Conservation (phyloP, 2,113 vertebrate genomes). For the Cebidichthys violaceus region DNA sequence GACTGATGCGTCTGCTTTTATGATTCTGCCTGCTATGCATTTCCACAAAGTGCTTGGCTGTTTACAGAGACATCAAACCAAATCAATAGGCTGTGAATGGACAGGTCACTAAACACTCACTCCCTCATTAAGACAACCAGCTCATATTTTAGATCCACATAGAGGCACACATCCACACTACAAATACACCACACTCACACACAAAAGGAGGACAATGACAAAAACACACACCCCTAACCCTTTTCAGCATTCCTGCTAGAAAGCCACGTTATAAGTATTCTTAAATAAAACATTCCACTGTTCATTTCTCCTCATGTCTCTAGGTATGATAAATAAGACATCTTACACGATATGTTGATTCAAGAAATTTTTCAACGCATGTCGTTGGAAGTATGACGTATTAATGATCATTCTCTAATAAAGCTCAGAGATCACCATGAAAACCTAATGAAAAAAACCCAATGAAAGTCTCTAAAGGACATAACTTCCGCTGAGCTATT, state of each 20-base stretch:
- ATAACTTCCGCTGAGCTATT: slow-evolving; percentile 28
- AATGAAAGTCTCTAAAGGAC: slow-evolving; percentile 41
- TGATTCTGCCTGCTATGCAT: slow-evolving; percentile 56
- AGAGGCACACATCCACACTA: slow-evolving; percentile 14
- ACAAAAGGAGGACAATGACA: slow-evolving; percentile 22
- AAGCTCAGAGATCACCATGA: slow-evolving; percentile 23
- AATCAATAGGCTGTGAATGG: slow-evolving; percentile 75
- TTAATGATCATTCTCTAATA: slow-evolving; percentile 35
- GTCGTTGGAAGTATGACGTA: slow-evolving; percentile 29
- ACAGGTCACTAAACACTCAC: slow-evolving; percentile 73
- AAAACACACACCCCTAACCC: not conserved
- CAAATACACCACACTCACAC: slow-evolving; percentile 14
- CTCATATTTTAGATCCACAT: slow-evolving; percentile 61
- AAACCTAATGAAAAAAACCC: not conserved
- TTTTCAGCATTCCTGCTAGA: slow-evolving; percentile 25
- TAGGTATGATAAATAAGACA: slow-evolving; percentile 40
- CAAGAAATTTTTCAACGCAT: slow-evolving; percentile 21
- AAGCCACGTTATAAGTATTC: slow-evolving; percentile 33
- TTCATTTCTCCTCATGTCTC: slow-evolving; percentile 13
- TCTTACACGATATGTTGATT: slow-evolving; percentile 41
- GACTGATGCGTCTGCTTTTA: slow-evolving; percentile 59
- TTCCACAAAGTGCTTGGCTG: slow-evolving; percentile 61
- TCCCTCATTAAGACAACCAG: slow-evolving; percentile 64
- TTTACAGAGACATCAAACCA: slow-evolving; percentile 73
- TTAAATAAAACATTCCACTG: slow-evolving; percentile 33